A percentile compares a stretch with the other conserved stretches of the same genome.
These are phyloP conservation scores for Petrocephalus microphthalmus DNA, from an alignment of 2,113 vertebrate species.

Conservation along the genomic window DNA sequence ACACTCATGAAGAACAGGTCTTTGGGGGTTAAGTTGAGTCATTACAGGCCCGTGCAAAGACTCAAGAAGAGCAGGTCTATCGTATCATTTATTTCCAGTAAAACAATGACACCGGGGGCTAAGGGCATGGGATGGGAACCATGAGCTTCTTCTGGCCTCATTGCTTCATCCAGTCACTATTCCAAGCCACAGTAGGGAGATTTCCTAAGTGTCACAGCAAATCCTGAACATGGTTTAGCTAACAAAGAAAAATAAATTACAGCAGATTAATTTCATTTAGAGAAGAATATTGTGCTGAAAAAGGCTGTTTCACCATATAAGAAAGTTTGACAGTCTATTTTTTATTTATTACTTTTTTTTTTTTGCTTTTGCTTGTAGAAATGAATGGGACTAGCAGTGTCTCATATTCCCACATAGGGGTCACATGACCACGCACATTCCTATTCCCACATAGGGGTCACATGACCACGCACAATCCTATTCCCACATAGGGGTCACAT, in stretches of 20 bases:
- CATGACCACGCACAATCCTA: too few relatives aligned
- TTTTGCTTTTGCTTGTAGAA: neutral
- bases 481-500: neutral
- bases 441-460: neutral
- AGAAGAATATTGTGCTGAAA: neutral
- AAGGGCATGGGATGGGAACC: neutral
- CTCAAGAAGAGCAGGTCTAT: neutral
- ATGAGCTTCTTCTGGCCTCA: neutral
- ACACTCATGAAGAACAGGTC: too few relatives aligned
- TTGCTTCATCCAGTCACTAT: neutral
- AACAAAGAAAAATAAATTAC: neutral
- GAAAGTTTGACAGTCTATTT: neutral
- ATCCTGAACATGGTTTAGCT: neutral
- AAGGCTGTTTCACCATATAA: neutral
- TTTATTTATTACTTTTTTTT: too few relatives aligned
- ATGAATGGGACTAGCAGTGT: neutral
- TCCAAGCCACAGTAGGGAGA: neutral
- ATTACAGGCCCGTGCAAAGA: too few relatives aligned
- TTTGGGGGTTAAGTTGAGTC: neutral
- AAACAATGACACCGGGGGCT: neutral
- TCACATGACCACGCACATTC: neutral
- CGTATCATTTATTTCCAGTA: neutral
- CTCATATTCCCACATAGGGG: neutral
- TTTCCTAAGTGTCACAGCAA: neutral
- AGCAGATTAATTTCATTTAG: neutral